These are phyloP conservation scores for Biston betularia DNA, from an alignment of 2,888 invertebrate genomes.

Conservation along the genomic window DNA sequence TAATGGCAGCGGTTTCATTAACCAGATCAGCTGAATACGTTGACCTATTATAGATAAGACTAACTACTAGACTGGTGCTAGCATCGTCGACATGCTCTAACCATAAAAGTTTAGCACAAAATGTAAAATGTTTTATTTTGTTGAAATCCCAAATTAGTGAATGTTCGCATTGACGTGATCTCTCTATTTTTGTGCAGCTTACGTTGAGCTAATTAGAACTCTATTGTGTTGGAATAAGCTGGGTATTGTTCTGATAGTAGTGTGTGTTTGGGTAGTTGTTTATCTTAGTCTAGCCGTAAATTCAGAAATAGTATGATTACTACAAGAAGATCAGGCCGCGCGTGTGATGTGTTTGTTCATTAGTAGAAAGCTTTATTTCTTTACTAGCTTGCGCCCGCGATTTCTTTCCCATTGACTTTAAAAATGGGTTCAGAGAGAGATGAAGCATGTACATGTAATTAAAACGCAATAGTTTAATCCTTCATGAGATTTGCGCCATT, in stretches of 20 bases:
- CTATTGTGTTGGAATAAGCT: conserved; percentile 13
- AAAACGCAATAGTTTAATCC: too few species aligned
- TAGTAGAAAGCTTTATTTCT: not conserved
- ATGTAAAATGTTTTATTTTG: conserved; percentile 56
- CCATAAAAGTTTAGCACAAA: conserved; percentile 49
- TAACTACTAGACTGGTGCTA: too few species aligned
- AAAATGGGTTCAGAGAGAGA: too few species aligned
- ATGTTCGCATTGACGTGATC: conserved; percentile 48
- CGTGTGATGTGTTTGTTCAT: conserved; percentile 1
- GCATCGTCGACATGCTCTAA: not conserved
- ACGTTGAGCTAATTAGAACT: conserved; percentile 25
- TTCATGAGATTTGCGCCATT: too few species aligned
- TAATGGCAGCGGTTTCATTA: too few species aligned
- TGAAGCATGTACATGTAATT: too few species aligned
- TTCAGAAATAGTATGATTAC: conserved; percentile 11
- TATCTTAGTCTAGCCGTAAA: conserved; percentile 16
- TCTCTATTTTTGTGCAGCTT: conserved; percentile 16
- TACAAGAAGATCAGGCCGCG: not conserved
- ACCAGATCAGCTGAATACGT: too few species aligned
- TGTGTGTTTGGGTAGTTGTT: conserved; percentile 4
- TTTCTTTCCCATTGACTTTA: too few species aligned
- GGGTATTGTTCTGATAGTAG: not conserved
- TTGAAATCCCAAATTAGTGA: conserved; percentile 53
- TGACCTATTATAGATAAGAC: too few species aligned
- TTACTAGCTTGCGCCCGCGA: not conserved